A percentile compares a stretch with the other conserved stretches of the same genome.
Evolutionary conservation across 2,113 vertebrate species (phyloP).

Genomic region (Azemiops feae): DNA sequence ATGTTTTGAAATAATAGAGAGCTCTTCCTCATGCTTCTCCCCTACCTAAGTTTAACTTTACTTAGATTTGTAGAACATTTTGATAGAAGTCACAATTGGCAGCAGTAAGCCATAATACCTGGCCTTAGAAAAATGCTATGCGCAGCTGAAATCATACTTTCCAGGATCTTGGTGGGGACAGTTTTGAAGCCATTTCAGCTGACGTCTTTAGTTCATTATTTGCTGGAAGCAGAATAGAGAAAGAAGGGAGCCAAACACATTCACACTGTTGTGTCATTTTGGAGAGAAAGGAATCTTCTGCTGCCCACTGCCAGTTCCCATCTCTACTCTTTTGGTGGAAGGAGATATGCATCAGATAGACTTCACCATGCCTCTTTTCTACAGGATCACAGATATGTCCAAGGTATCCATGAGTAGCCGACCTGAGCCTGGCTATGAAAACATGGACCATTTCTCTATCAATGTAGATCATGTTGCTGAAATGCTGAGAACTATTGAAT

Average conservation of each 20-base stretch:
- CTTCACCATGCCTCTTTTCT: neutral
- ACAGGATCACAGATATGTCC: slow-evolving; percentile 79
- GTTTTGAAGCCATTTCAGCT: neutral
- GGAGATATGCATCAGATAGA: neutral
- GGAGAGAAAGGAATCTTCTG: neutral
- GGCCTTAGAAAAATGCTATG: neutral
- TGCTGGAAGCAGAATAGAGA: neutral
- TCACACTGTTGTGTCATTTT: neutral
- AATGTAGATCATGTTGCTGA: slow-evolving; percentile 75
- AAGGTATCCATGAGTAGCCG: slow-evolving; percentile 74
- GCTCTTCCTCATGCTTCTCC: no score
- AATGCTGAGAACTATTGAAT: slow-evolving; percentile 82
- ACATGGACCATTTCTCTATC: slow-evolving; percentile 82
- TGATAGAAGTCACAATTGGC: neutral
- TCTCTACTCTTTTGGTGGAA: neutral
- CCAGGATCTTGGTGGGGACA: neutral
- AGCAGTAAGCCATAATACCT: neutral
- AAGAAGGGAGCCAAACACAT: neutral
- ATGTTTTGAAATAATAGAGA: neutral
- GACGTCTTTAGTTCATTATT: neutral
- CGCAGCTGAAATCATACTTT: neutral
- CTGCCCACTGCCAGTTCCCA: neutral
- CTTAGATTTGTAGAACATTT: neutral
- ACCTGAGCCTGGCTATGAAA: slow-evolving; percentile 78
- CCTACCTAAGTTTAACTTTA: neutral